These are phyloP conservation scores for Alviniconcha marisindica DNA, from an alignment of 1,140 invertebrate genomes.

Conservation along the genomic window DNA sequence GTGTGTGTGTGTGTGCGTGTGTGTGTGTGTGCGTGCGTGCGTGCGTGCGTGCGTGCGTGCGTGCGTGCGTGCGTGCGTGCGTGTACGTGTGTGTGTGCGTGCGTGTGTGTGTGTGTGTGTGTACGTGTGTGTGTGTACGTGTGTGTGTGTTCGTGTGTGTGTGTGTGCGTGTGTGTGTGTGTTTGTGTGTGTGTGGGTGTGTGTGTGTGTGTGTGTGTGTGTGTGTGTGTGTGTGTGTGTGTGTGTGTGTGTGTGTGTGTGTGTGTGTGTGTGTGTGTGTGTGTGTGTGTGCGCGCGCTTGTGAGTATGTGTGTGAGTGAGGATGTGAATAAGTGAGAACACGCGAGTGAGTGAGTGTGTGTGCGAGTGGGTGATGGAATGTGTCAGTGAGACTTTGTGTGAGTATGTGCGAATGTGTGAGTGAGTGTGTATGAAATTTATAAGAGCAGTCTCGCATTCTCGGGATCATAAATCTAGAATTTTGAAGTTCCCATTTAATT, in stretches of 20 bases:
- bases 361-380: neutral
- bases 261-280: neutral
- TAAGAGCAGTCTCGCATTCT: no score
- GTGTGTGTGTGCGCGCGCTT: neutral
- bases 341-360: neutral
- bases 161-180: no score
- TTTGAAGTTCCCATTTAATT: no score
- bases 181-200: no score
- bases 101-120: conserved; percentile 9
- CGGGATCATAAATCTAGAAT: no score
- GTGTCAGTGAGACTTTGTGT: neutral
- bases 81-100: conserved; percentile 9
- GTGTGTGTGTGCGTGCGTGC: no score
- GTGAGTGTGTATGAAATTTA: conserved; percentile 10
- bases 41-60: neutral
- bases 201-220: conserved; percentile 10
- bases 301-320: no score
- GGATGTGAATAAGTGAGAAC: neutral
- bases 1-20: no score
- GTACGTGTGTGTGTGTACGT: neutral
- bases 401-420: neutral
- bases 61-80: conserved; percentile 18
- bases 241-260: neutral
- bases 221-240: conserved; percentile 11
- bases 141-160: neutral